Evolutionary conservation across 2,113 vertebrate species (phyloP).

Genomic region (Pithys albifrons): DNA sequence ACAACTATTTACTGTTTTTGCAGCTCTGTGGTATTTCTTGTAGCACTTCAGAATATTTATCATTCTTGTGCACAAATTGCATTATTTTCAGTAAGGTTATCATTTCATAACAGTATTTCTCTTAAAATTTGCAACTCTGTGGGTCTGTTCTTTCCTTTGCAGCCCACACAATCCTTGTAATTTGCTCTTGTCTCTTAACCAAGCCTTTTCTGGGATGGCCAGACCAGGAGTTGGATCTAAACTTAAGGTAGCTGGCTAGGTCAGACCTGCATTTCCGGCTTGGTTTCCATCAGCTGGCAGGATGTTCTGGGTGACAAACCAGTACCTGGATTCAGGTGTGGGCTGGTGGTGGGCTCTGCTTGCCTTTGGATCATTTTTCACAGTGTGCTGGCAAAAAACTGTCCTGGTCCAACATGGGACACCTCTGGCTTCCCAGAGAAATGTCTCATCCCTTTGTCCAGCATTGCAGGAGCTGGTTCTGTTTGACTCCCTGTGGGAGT

Average conservation of each 20-base stretch:
- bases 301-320: not conserved
- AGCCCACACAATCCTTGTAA: not conserved
- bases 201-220: not conserved
- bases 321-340: not conserved
- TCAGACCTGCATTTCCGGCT: not conserved
- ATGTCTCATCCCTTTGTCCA: not conserved
- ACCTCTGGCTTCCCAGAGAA: not conserved
- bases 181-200: not conserved
- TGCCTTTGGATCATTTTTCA: not conserved
- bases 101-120: not conserved
- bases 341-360: not conserved
- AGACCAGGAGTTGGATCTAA: not conserved
- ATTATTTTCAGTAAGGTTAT: slow-evolving; percentile 31
- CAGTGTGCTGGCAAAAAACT: not conserved
- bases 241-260: not conserved
- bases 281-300: not conserved
- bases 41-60: slow-evolving; percentile 43
- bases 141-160: not conserved
- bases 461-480: not conserved
- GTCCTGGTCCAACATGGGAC: not conserved
- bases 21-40: slow-evolving; percentile 48
- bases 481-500: not conserved
- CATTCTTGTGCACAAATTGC: not conserved
- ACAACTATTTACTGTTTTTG: slow-evolving; percentile 25
- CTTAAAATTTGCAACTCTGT: not conserved